phyloP scores from a whole-genome alignment of 1,140 invertebrate genomes.

The Drosophila littoralis region DNA sequence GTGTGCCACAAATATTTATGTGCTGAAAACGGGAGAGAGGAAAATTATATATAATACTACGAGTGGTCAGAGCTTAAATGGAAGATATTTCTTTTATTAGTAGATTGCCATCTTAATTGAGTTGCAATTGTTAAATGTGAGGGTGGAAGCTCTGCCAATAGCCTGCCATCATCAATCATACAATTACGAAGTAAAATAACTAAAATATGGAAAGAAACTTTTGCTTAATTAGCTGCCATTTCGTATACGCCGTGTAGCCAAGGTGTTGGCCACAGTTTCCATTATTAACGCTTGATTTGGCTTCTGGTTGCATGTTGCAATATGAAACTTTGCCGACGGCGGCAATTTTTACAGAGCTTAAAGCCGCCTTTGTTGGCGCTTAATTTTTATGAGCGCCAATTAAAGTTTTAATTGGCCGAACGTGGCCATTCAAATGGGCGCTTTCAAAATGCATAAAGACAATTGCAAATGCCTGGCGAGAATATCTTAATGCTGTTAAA shows the following conservation, averaged over 20 bases:
- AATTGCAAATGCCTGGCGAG: conserved; percentile 46
- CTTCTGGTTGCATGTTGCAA: conserved; percentile 47
- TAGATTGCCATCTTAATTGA: conserved; percentile 76
- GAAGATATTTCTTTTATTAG: conserved; percentile 57
- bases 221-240: conserved; percentile 60
- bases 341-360: conserved; percentile 30
- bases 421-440: conserved; percentile 57
- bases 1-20: conserved; percentile 37
- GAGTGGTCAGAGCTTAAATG: conserved; percentile 11
- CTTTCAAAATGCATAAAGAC: conserved; percentile 64
- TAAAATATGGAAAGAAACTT: conserved; percentile 46
- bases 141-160: conserved; percentile 11
- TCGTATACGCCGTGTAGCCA: conserved; percentile 44
- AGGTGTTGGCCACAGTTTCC: conserved; percentile 45
- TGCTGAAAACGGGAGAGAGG: neutral
- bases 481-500: conserved; percentile 49
- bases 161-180: conserved; percentile 63
- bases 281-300: conserved; percentile 63
- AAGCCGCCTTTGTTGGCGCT: conserved; percentile 24
- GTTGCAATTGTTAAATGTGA: conserved; percentile 67
- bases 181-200: conserved; percentile 30
- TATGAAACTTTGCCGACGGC: too few relatives aligned
- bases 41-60: conserved; percentile 28
- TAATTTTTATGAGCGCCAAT: conserved; percentile 58
- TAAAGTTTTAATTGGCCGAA: conserved; percentile 71